phyloP scores from a whole-genome alignment of 2,888 invertebrate genomes.

The Mesorhabditis spiculigera region DNA sequence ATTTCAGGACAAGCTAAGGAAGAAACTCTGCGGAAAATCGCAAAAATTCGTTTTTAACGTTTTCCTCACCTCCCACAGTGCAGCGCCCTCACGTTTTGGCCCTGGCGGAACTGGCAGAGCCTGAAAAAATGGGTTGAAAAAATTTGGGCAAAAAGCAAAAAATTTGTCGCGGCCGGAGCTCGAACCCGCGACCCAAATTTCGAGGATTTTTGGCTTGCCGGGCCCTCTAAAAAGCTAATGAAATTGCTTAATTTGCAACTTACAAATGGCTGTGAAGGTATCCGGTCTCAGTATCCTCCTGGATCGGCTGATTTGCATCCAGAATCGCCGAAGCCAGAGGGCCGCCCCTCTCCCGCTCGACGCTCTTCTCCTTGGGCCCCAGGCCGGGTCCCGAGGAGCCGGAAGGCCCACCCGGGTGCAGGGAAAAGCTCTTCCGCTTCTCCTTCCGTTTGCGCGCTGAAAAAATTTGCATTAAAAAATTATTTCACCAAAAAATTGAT shows the following conservation, averaged over 20 bases:
- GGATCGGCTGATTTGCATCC: background rate
- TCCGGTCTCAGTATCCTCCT: background rate
- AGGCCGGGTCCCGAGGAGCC: background rate
- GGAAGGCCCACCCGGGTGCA: background rate
- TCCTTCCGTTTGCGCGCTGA: background rate
- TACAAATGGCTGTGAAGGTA: background rate
- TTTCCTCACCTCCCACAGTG: background rate
- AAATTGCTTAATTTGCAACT: slow-evolving; percentile 2
- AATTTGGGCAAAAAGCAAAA: too few species aligned
- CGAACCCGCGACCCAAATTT: too few species aligned
- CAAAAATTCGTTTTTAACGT: background rate
- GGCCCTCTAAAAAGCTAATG: background rate
- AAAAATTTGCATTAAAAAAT: background rate
- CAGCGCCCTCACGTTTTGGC: background rate
- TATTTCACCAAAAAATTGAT: background rate
- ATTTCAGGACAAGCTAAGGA: background rate
- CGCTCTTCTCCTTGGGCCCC: background rate
- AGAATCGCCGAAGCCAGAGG: background rate
- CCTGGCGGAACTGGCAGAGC: slow-evolving; percentile 4
- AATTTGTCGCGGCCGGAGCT: too few species aligned
- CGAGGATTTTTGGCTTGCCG: background rate
- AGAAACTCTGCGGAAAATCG: too few species aligned
- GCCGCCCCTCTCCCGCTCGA: background rate
- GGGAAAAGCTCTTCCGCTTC: slow-evolving; percentile 2
- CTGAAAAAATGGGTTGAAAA: background rate